Evolutionary conservation across 1,140 invertebrate species (phyloP).

Genomic region (Sarcophaga peregrina): DNA sequence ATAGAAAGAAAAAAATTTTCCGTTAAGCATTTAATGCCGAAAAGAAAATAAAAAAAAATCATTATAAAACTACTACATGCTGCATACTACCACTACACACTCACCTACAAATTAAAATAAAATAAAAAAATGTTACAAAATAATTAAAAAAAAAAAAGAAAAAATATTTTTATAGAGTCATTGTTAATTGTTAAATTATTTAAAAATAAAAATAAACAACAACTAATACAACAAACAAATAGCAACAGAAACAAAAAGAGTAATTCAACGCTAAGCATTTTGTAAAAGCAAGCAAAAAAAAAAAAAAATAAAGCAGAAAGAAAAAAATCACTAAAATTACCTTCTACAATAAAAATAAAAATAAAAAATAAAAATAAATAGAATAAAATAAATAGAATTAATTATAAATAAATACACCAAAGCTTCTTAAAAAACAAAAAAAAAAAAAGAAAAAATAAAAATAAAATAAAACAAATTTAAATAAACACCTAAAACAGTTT

Average conservation of each 20-base stretch:
- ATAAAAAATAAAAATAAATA: slow-evolving; percentile 48
- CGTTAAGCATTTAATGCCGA: slow-evolving; percentile 40
- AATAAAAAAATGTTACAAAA: neutral
- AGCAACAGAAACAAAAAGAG: slow-evolving; percentile 55
- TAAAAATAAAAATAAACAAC: slow-evolving; percentile 16
- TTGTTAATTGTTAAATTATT: slow-evolving; percentile 41
- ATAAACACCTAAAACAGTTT: neutral
- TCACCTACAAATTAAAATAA: neutral
- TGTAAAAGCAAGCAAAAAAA: slow-evolving; percentile 55
- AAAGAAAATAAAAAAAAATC: slow-evolving; percentile 12
- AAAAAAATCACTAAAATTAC: slow-evolving; percentile 32
- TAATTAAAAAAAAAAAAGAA: slow-evolving; percentile 12
- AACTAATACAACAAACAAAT: slow-evolving; percentile 4
- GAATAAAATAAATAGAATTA: no score
- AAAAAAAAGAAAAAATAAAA: slow-evolving; percentile 50
- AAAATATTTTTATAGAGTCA: slow-evolving; percentile 32
- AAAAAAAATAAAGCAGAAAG: neutral
- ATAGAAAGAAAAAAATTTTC: slow-evolving; percentile 35
- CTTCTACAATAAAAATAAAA: slow-evolving; percentile 6
- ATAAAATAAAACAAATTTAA: neutral
- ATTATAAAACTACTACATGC: neutral
- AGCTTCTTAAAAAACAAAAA: neutral
- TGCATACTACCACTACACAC: neutral
- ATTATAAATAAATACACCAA: neutral
- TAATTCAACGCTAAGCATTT: slow-evolving; percentile 61